Percentiles rank a stretch among this genome's conserved stretches.
These are phyloP conservation scores for Tenthredo notha DNA, from an alignment of 2,888 invertebrate species.

Conservation along the genomic window DNA sequence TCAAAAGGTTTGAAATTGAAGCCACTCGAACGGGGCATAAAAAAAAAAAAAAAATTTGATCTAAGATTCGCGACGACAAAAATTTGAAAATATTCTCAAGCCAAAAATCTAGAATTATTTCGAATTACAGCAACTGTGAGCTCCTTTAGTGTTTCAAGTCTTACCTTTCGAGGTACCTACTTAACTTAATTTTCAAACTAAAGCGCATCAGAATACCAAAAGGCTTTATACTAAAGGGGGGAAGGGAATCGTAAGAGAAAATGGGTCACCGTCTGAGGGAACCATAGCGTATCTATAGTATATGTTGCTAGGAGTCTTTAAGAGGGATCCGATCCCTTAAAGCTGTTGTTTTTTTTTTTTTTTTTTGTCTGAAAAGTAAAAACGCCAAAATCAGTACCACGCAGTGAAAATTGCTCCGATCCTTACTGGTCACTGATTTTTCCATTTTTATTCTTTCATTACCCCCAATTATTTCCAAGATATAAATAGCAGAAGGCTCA, in stretches of 20 bases:
- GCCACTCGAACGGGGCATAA: background rate
- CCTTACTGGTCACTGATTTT: background rate
- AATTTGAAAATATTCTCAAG: background rate
- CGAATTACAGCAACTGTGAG: background rate
- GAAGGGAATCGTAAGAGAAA: background rate
- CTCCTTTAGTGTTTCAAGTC: background rate
- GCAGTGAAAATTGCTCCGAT: background rate
- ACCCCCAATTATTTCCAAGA: background rate
- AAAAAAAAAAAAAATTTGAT: background rate
- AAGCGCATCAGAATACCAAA: constrained; percentile 34
- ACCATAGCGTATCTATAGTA: background rate
- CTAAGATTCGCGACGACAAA: background rate
- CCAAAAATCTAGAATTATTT: background rate
- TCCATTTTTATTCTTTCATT: background rate
- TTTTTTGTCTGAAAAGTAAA: background rate
- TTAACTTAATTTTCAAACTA: constrained; percentile 22
- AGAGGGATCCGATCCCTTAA: background rate
- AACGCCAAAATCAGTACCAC: background rate
- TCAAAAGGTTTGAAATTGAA: background rate
- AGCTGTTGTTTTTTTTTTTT: background rate
- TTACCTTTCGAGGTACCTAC: constrained; percentile 1
- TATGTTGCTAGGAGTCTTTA: background rate
- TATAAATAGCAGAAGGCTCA: background rate
- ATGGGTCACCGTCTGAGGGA: constrained; percentile 15
- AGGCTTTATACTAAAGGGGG: constrained; percentile 13